Base-by-base conservation (phyloP, 2,113 vertebrate genomes). In the Phrynosoma blainvillii region DNA sequence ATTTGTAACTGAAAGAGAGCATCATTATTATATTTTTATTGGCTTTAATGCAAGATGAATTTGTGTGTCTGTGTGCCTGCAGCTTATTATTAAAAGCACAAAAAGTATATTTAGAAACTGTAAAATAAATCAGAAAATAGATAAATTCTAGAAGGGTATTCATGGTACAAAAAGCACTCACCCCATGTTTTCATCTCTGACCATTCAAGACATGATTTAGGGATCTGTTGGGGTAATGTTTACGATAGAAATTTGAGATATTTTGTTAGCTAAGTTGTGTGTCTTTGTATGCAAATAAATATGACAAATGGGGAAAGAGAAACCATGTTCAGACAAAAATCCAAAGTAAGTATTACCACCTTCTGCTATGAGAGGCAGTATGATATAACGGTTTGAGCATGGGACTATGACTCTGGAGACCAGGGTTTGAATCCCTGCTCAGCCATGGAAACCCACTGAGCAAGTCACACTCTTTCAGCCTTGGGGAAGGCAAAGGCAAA, bases 1-100 rank as follows among this genome's bases (percentile, higher is more conserved):
- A 62, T 89, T 85, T 93, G 90, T 79, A 91, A 87, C 89, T 90
- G 87, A 89, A 88, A 56, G 62, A 52, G 68, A 92, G 77, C 70
- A 78, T 84, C 71, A 66, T 54, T 82, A 56, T 91, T 91, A 47
- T 47, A 93, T 85, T 88, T 81, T 76, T 82, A 84, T 88, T 77
- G 82, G 3, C n/a, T 78, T 32, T 90, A 54, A 1, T 5, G 47
- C 47, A 78, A 89, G 13, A 47, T 79, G 56, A 84, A 88, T 83
- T 25, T 75, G 84, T 89, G 5, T 85, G 23, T 10, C 20, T 59
- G 27, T 87, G 59, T 77, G 47, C 9, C 40, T 25, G 79, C 86
- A 82, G 82, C 18, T 21, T 0, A 0, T 32, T 52, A 82, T n/a
- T 32, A 84, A 87, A 91, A 79, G 74, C 75, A 36, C 54, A 77